phyloP scores from a whole-genome alignment of 2,113 vertebrate genomes.

The Danionella cerebrum region DNA sequence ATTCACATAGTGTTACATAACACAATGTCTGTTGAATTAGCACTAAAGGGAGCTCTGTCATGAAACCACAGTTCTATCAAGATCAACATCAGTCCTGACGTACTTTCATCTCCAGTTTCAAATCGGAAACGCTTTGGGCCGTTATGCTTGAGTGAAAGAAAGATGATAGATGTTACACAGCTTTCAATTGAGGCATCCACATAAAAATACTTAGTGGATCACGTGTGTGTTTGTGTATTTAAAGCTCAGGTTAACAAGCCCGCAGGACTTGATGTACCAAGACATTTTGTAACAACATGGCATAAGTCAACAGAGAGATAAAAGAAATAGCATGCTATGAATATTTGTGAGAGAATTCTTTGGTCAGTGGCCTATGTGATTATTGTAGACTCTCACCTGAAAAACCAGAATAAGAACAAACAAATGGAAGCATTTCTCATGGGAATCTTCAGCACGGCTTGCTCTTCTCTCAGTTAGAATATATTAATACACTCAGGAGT shows the following conservation, averaged over 20 bases:
- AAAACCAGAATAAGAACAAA: not conserved
- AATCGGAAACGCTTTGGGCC: not conserved
- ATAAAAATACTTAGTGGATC: conserved; percentile 13
- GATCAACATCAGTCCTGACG: not conserved
- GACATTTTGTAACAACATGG: not conserved
- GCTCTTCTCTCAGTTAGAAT: conserved; percentile 17
- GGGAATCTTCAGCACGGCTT: conserved; percentile 5
- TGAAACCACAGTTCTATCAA: too few species aligned
- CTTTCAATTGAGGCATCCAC: not conserved
- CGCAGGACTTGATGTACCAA: not conserved
- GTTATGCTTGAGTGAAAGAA: not conserved
- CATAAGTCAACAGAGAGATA: not conserved
- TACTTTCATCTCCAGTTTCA: not conserved
- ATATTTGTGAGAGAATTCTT: conserved; percentile 18
- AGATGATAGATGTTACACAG: not conserved
- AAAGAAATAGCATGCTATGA: not conserved
- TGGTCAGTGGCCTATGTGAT: not conserved
- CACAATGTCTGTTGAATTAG: too few species aligned
- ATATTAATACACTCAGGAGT: conserved; percentile 43
- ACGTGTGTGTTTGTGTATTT: not conserved
- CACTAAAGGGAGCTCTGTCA: too few species aligned
- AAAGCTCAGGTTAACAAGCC: not conserved
- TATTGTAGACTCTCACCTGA: not conserved
- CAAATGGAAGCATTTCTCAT: conserved; percentile 1
- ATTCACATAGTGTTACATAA: too few species aligned